A percentile compares a stretch with the other conserved stretches of the same genome.
Conservation (phyloP, 2,797 vertebrate species). For the Enteromius mattozi region DNA sequence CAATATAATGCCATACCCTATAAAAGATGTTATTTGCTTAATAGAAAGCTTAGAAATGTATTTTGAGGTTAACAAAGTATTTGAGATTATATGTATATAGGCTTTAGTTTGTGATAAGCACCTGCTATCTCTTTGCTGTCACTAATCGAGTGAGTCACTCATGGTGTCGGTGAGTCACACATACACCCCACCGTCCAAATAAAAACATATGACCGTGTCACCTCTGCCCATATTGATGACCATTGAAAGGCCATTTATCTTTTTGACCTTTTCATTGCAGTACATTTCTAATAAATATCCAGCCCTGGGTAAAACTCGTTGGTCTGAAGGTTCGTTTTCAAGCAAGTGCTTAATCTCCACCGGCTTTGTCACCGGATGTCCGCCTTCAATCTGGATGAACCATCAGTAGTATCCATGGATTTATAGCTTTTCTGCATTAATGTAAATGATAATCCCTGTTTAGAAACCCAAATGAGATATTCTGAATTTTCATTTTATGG, state of each 20-base stretch:
- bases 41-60: not conserved
- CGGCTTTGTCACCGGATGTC: slow-evolving; percentile 20
- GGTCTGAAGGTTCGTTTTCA: slow-evolving; percentile 13
- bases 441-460: slow-evolving; percentile 3
- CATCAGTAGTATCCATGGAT: slow-evolving; percentile 13
- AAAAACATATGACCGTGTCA: slow-evolving; percentile 26
- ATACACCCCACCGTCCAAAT: not conserved
- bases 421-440: slow-evolving; percentile 3
- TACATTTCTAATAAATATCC: slow-evolving; percentile 1
- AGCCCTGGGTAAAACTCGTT: not conserved
- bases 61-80: not conserved
- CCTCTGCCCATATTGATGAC: not conserved
- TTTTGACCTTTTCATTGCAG: slow-evolving; percentile 1
- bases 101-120: not conserved
- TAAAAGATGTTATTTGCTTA: not conserved
- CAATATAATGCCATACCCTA: not conserved
- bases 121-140: not conserved
- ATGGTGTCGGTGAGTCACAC: slow-evolving; percentile 19
- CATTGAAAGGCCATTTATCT: not conserved
- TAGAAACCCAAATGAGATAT: not conserved
- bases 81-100: not conserved
- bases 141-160: slow-evolving; percentile 23
- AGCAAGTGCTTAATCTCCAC: slow-evolving; percentile 31
- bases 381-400: slow-evolving; percentile 24
- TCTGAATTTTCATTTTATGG: not conserved